Evolutionary conservation across 2,888 invertebrate species (phyloP).

Genomic region (Synergus laeviventris): DNA sequence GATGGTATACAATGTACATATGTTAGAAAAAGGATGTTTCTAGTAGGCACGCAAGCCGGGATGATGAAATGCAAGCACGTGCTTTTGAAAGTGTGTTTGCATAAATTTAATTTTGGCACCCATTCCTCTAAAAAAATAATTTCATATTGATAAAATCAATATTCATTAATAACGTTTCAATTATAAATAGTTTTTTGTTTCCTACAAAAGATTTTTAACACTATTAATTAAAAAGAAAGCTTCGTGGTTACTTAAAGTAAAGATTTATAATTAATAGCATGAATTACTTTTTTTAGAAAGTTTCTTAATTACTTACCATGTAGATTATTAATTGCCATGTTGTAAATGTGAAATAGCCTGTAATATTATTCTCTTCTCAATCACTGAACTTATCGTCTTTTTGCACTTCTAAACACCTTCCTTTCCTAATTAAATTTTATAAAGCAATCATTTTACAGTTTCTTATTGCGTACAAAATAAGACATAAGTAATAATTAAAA

Average conservation of each 20-base stretch:
- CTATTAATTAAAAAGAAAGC: background rate
- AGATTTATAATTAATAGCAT: background rate
- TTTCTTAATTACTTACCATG: conserved; percentile 28
- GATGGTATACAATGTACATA: background rate
- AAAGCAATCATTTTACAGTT: background rate
- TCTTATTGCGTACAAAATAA: background rate
- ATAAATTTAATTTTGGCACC: background rate
- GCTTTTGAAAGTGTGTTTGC: background rate
- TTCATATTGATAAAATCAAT: background rate
- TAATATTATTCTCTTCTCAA: background rate
- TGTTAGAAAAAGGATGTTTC: background rate
- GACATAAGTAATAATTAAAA: background rate
- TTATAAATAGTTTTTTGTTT: background rate
- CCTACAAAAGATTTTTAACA: background rate
- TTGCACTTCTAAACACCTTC: conserved; percentile 1
- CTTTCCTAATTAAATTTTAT: background rate
- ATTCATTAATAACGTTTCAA: background rate
- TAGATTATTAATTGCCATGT: conserved; percentile 3
- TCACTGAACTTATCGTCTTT: background rate
- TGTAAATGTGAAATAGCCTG: background rate
- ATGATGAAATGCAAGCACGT: conserved; percentile 32
- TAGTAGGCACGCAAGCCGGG: background rate
- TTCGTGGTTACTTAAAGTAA: background rate
- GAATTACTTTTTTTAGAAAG: background rate
- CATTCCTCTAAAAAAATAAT: background rate